These are phyloP conservation scores for Todiramphus saurophagus DNA, from an alignment of 2,113 vertebrate species.

Conservation along the genomic window DNA sequence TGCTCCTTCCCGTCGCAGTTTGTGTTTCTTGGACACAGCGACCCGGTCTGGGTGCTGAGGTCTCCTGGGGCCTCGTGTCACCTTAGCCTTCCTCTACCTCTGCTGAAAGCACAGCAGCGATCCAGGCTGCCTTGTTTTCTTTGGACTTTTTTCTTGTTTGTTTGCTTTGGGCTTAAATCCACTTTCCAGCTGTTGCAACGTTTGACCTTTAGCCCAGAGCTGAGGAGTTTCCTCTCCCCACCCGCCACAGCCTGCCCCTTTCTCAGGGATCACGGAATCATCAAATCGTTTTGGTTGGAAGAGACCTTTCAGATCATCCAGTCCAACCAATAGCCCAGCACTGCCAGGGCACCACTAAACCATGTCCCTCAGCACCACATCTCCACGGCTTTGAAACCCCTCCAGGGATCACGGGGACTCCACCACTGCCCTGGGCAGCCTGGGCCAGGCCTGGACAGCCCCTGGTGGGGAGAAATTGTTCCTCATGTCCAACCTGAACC, in stretches of 20 bases:
- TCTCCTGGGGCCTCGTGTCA: neutral
- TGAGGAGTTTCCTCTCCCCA: neutral
- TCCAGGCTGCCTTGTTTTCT: neutral
- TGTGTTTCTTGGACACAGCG: neutral
- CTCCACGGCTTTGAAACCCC: no score
- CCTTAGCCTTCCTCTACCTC: neutral
- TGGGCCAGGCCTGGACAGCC: no score
- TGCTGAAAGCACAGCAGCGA: rapidly evolving
- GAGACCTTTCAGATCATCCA: neutral
- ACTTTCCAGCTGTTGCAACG: neutral
- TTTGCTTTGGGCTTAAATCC: neutral
- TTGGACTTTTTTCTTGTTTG: neutral
- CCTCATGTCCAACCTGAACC: no score
- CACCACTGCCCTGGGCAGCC: no score
- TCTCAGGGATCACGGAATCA: neutral
- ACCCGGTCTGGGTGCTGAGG: neutral
- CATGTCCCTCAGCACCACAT: no score
- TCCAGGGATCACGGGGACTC: no score
- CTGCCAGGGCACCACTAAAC: no score
- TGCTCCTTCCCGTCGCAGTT: neutral
- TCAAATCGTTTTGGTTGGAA: neutral
- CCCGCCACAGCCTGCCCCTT: neutral
- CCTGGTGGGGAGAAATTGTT: no score
- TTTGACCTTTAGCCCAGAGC: neutral
- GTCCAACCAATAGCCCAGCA: no score